Conservation (phyloP, 2,797 vertebrate species). For the Limnodromus scolopaceus region DNA sequence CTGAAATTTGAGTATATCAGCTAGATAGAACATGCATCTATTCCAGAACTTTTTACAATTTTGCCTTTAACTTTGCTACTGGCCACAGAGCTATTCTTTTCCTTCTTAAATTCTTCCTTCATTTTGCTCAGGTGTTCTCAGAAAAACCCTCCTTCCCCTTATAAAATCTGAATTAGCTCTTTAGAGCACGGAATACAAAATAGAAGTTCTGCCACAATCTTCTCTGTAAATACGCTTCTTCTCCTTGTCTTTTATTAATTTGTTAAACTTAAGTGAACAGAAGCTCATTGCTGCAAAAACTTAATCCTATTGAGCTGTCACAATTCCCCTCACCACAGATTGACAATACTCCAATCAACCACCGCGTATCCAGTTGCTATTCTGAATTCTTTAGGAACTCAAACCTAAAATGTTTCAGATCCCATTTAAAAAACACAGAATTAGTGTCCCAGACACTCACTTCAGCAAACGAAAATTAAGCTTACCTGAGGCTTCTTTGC, state of each 20-base stretch:
- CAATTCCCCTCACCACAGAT: not conserved
- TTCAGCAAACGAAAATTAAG: not conserved
- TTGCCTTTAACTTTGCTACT: not conserved
- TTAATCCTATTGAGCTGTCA: not conserved
- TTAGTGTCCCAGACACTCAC: not conserved
- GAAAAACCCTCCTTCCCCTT: not conserved
- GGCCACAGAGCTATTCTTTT: not conserved
- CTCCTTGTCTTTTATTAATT: not conserved
- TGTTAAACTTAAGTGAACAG: not conserved
- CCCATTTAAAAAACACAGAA: not conserved
- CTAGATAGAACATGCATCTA: fast-evolving
- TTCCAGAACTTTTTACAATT: not conserved
- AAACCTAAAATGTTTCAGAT: not conserved
- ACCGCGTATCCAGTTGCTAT: not conserved
- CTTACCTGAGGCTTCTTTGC: not conserved
- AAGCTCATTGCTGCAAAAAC: not conserved
- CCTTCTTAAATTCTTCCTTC: not conserved
- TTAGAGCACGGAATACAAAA: not conserved
- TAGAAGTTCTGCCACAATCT: not conserved
- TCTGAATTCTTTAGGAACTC: not conserved
- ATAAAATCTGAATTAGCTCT: not conserved
- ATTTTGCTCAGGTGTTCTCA: not conserved
- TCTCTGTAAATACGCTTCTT: not conserved
- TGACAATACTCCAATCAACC: not conserved
- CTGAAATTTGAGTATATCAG: not conserved